Percentiles rank a stretch among this genome's conserved stretches.
phyloP scores from a whole-genome alignment of 1,140 invertebrate genomes.

The Papilio polytes region DNA sequence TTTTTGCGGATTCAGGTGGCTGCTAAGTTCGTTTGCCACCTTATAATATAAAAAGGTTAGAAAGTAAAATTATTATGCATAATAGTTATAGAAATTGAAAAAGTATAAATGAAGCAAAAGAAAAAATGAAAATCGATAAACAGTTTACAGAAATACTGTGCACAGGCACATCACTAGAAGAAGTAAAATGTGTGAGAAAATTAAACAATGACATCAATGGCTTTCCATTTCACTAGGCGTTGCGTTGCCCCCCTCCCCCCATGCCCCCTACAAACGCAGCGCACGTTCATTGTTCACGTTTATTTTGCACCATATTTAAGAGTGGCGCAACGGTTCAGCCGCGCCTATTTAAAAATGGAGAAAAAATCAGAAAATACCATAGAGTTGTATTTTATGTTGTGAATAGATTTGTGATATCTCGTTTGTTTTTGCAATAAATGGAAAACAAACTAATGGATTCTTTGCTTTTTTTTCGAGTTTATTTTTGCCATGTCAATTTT shows the following conservation, averaged over 20 bases:
- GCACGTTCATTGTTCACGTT: slow-evolving; percentile 20
- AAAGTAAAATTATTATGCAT: too few relatives aligned
- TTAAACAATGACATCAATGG: slow-evolving; percentile 54
- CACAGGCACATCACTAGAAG: slow-evolving; percentile 30
- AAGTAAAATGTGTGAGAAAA: slow-evolving; percentile 57
- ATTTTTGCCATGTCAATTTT: not conserved
- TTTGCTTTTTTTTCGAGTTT: not conserved
- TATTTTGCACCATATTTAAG: slow-evolving; percentile 19
- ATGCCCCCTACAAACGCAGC: slow-evolving; percentile 12
- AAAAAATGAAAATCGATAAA: not conserved
- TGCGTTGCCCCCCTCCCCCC: slow-evolving; percentile 43
- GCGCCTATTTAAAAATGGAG: not conserved
- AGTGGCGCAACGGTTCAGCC: not conserved
- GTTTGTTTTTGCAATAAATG: not conserved
- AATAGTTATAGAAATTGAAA: too few relatives aligned
- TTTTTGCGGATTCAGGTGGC: too few relatives aligned
- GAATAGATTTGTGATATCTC: not conserved
- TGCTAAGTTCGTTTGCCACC: too few relatives aligned
- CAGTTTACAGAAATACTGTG: not conserved
- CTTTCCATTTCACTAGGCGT: slow-evolving; percentile 59
- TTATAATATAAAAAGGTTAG: too few relatives aligned
- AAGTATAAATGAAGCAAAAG: not conserved
- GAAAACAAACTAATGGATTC: not conserved
- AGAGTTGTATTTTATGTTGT: not conserved
- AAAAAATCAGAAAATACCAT: not conserved